Base-by-base conservation (phyloP, 2,888 invertebrate species). In the Oligia latruncula region DNA sequence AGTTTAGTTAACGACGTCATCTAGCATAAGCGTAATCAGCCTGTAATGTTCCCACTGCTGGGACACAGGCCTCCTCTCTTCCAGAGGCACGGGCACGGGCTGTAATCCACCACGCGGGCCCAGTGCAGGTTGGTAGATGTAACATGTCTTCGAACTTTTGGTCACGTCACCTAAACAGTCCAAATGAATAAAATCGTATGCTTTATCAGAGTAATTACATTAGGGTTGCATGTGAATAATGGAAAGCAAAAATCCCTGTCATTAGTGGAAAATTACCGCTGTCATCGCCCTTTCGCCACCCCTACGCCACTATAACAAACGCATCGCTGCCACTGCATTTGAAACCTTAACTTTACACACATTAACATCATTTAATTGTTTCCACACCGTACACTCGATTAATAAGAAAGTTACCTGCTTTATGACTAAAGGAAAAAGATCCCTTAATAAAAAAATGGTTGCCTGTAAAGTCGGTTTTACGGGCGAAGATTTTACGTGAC, bases 331-430 rank as follows among this genome's bases (percentile, higher is more conserved):
- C 77, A 74, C 67, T 77, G 81, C 81, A 75, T 87, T 87, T 73
- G 35, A 74, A 74, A 77, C 66, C 75, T 40, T 68, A 74, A 70
- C 68, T 82, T 77, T 82, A 62, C 78, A 79, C 78, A 82, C 66
- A 82, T 85, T 84, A 85, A 80, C 77, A 81, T 74, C 70, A 73
- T 84, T 77, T 85, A 83, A 86, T 90, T 86, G 75, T 87, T 88
- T 77, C 78, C 81, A 83, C 78, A 72, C 78, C 23, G 81, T 85
- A 72, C 80, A 83, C 72, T 80, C 65, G 67, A 67, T 76, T 78
- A 86, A 74, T 76, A 85, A 78, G 80, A 81, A 79, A 85, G 35
- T 64, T 80, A 80, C 55, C 46, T 11, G 62, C 49, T 86, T 73
- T 64, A 77, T n/a, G 29, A 55, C 29, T 15, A 52, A 74, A 83